phyloP scores from a whole-genome alignment of 2,888 invertebrate species.

The Dryococelus australis region DNA sequence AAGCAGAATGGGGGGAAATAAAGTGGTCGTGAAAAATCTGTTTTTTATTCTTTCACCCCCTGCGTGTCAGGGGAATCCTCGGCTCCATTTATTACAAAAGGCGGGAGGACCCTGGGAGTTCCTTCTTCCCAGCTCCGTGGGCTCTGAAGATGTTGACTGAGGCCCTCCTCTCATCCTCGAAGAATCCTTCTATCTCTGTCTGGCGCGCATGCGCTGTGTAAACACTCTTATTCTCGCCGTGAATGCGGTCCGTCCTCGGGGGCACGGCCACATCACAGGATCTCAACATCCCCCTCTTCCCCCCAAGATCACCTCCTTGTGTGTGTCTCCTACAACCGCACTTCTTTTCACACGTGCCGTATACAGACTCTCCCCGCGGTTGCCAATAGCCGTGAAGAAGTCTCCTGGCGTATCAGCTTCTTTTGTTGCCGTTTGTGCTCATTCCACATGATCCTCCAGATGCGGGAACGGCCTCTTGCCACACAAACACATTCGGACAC shows the following conservation, averaged over 20 bases:
- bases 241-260: not conserved
- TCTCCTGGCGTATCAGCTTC: too few species aligned
- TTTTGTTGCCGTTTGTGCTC: too few species aligned
- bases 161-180: not conserved
- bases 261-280: not conserved
- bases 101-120: not conserved
- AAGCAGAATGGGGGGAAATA: not conserved
- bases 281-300: not conserved
- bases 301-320: too few species aligned
- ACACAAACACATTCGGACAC: too few species aligned
- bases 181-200: not conserved
- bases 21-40: not conserved
- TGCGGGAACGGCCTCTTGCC: too few species aligned
- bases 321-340: not conserved
- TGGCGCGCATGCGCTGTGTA: not conserved
- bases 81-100: not conserved
- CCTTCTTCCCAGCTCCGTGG: not conserved
- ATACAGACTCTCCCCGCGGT: too few species aligned
- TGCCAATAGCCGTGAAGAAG: too few species aligned
- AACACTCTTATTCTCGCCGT: not conserved
- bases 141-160: not conserved
- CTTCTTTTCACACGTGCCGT: slow-evolving; percentile 6
- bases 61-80: not conserved
- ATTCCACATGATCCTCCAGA: too few species aligned
- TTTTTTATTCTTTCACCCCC: not conserved